Conservation (phyloP, 2,888 invertebrate genomes). For the Penaeus monodon region DNA sequence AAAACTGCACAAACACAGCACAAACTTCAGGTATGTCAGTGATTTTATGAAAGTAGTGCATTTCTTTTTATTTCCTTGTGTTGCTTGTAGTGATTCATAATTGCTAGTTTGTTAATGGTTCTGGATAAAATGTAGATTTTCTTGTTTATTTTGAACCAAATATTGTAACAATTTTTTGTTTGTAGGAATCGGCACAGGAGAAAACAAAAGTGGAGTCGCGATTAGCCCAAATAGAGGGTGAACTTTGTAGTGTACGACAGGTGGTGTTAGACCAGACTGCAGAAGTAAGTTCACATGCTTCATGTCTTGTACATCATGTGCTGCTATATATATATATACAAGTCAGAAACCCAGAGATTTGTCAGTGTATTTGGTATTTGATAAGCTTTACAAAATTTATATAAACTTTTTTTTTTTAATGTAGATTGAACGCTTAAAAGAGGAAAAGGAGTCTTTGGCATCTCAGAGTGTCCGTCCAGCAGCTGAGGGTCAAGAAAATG, state of each 20-base stretch:
- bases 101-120: neutral
- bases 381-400: too few relatives aligned
- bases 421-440: constrained; percentile 60
- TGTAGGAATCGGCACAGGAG: constrained; percentile 44
- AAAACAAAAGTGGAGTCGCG: constrained; percentile 50
- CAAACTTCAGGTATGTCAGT: constrained; percentile 44
- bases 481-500: constrained; percentile 54
- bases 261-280: constrained; percentile 52
- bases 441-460: constrained; percentile 58
- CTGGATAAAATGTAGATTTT: neutral
- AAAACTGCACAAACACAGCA: constrained; percentile 50
- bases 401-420: neutral
- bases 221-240: constrained; percentile 43
- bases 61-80: neutral
- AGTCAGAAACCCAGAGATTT: too few relatives aligned
- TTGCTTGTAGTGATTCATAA: neutral
- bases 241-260: constrained; percentile 56
- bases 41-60: neutral
- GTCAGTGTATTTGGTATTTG: too few relatives aligned
- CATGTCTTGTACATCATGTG: too few relatives aligned
- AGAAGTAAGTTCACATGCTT: constrained; percentile 15
- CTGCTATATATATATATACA: too few relatives aligned
- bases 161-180: neutral
- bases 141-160: neutral
- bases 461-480: constrained; percentile 62